Evolutionary conservation across 2,113 vertebrate genomes (phyloP), one percentile per base, ranked within the genome.

Genomic region (Zingel zingel): DNA sequence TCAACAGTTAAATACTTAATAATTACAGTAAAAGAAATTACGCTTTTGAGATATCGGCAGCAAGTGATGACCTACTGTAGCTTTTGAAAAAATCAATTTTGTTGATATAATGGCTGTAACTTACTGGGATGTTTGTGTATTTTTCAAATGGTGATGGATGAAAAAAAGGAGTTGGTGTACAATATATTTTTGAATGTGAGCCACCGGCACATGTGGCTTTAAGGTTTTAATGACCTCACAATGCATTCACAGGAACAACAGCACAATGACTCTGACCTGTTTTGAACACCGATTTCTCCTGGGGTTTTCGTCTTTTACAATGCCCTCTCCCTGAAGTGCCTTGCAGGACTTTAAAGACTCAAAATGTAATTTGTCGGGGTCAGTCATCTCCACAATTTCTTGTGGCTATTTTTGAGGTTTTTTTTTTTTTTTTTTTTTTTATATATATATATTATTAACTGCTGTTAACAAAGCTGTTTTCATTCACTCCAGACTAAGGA

Each of bases 261-360:
- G 23, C 50, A 58, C 36, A 56, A 70, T 73, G 66, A 39, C 83
- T 68, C 33, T 63, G 14, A 45, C 59, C 75, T 79, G 64, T 47
- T 79, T 64, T 33, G 33, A 39, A 48, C 47, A 65, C 45, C 14
- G 11, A 71, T 11, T 36, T 50, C 50, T 82, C 33, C 43, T 10
- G n/a, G 12, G 48, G 10, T 57, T 68, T 53, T 54, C 64, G 79
- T 21, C 12, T 39, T 61, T 67, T 23, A 69, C 50, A 53, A 25
- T 72, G 1, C 30, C 27, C 7, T 51, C 61, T 43, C 62, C 57
- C 54, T 54, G 4, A 9, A 47, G 1, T 23, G 23, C 23, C 21
- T 47, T 9, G 4, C 36, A 56, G 18, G 23, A n/a, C 19, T 78
- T 51, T 51, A 30, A 74, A 79, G 27, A 58, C 25, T 30, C 5